phyloP scores from a whole-genome alignment of 1,140 invertebrate genomes.

The Ylistrum balloti region DNA sequence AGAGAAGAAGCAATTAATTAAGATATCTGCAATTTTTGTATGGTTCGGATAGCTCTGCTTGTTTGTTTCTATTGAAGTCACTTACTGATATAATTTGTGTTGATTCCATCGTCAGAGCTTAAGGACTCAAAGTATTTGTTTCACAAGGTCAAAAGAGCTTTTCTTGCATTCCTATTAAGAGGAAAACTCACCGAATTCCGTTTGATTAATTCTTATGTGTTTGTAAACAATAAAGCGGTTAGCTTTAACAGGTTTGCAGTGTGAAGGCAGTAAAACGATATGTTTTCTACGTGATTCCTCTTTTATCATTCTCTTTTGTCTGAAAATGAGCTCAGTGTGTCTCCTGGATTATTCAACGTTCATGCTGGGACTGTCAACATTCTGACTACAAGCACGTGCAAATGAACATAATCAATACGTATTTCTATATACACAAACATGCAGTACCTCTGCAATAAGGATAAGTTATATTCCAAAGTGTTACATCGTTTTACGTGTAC shows the following conservation, averaged over 20 bases:
- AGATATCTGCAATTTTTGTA: not conserved
- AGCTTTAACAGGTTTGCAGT: not conserved
- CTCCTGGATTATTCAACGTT: not conserved
- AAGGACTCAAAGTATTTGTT: not conserved
- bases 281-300: not conserved
- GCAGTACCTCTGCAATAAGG: too few relatives aligned
- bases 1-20: not conserved
- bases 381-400: too few relatives aligned
- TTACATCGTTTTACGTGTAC: too few relatives aligned
- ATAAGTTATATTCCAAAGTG: too few relatives aligned
- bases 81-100: not conserved
- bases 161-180: not conserved
- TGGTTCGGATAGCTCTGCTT: not conserved
- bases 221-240: not conserved
- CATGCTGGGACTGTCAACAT: not conserved
- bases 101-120: not conserved
- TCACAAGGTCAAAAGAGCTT: not conserved
- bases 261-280: not conserved
- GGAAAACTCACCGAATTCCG: not conserved
- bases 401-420: too few relatives aligned
- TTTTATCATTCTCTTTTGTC: not conserved
- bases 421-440: too few relatives aligned
- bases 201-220: not conserved
- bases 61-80: not conserved
- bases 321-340: not conserved